Evolutionary conservation across 2,113 vertebrate genomes (phyloP).

Genomic region (Micronisus gabar): DNA sequence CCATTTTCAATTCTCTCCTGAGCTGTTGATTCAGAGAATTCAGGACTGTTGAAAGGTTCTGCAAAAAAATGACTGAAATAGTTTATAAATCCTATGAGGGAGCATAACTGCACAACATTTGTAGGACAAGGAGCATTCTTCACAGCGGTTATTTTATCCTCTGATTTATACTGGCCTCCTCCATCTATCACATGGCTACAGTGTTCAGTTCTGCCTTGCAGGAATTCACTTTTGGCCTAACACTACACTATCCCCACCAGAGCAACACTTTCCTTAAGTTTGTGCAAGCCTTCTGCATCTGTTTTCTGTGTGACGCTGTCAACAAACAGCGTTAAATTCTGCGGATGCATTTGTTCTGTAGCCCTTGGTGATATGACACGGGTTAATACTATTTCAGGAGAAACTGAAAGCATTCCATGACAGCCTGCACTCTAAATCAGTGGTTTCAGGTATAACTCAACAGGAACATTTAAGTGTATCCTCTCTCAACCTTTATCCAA

Average conservation of each 20-base stretch:
- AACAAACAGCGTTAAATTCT: background rate
- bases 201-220: background rate
- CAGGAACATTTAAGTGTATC: background rate
- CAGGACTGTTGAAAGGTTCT: slow-evolving; percentile 20
- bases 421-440: background rate
- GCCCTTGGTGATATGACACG: background rate
- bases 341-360: background rate
- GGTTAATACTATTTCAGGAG: background rate
- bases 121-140: slow-evolving; percentile 37
- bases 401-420: background rate
- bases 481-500: background rate
- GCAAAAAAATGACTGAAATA: slow-evolving; percentile 15
- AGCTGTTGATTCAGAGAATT: slow-evolving; percentile 3
- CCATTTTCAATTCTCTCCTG: slow-evolving; percentile 16
- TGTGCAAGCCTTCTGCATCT: background rate
- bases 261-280: background rate
- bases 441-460: background rate
- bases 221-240: slow-evolving; percentile 27
- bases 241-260: background rate
- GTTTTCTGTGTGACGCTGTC: background rate
- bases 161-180: slow-evolving; percentile 32
- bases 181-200: slow-evolving; percentile 21
- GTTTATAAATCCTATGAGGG: slow-evolving; percentile 52
- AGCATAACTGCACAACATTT: slow-evolving; percentile 13
- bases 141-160: slow-evolving; percentile 1